Base-by-base conservation (phyloP, 2,113 vertebrate species). In the Malurus alboscapulatus region DNA sequence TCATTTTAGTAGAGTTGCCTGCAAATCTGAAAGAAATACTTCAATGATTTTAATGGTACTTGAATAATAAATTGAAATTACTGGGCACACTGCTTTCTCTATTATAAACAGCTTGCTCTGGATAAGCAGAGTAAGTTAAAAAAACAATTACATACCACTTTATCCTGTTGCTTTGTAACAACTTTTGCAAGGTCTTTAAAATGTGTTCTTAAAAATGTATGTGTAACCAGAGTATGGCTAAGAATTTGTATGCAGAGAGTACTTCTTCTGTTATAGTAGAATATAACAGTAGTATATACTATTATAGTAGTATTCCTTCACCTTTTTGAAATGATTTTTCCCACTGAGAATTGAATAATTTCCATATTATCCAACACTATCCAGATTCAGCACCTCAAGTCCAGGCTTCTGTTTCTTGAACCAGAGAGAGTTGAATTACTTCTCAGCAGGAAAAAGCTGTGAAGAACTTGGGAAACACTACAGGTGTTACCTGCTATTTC, bases 51-150 rank as follows among this genome's bases (percentile, higher is more conserved):
- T 89, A 84, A 78, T 75, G 30, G n/a, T 68, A 51, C 40, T 63
- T 88, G 66, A 82, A 72, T 72, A 79, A 68, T 75, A 68, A 87
- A 81, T 72, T 75, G 30, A 81, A 92, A 88, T 93, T 93, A 63
- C 54, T 36, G 57, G 8, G 3, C 15, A 38, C 7, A 27, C 25
- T 91, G 12, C 6, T 1, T 91, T 78, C 57, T 71, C 29, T 48
- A 1, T 87, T 84, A 58, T 30, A 58, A 93, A 84, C 21, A 88
- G 24, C 6, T 85, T 45, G 7, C n/a, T 72, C 66, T 76, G 47
- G 68, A 18, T 69, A 73, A 72, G 18, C 36, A 51, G 29, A 27
- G 45, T 51, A 44, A 78, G 48, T 75, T 85, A 25, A 27, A 90
- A 42, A 38, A 38, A 38, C 36, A 65, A 12, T 84, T 87, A 61